Evolutionary conservation across 2,888 invertebrate genomes (phyloP), one percentile per base, ranked within the genome.

Genomic region (Lymantria monacha): DNA sequence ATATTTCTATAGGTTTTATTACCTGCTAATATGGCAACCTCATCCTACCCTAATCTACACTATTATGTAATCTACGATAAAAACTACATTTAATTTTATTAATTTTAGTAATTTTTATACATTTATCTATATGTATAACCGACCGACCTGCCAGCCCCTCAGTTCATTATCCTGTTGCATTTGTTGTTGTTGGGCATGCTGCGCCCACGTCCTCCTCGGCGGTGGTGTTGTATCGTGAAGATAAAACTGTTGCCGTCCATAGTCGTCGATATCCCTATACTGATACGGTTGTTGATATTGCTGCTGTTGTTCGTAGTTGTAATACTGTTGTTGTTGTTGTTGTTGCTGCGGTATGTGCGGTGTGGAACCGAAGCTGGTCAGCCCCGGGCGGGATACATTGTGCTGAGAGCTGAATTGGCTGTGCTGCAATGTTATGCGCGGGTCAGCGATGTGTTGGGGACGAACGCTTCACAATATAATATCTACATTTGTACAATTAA

Each of bases 131-230:
- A 22, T 22, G 5, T 22, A 3, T 22, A 33, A 55, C 53, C 22
- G 51, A 57, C 76, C 67, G 53, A 89, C 89, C 88, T 90, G 91
- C 91, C 91, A 90, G 52, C 85, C 88, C 51, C 85, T 63, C 47
- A 82, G 58, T 67, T 93, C 93, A 31, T 92, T 92, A 88, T 93
- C 93, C 9, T 94, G 94, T 30, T 93, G 93, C 43, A 92, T 92
- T 41, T 90, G 93, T 7, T 53, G 64, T 22, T 59, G 61, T 42
- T 62, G 66, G 41, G 87, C 87, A 57, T 93, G 93, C 70, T 93
- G 93, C 37, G 94, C 94, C 95, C 95, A 95, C 1, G 95, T 95
- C 66, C 95, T 86, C 9, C 95, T 83, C 76, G 93, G 94, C 48
- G 93, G 92, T 51, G 88, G 93, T 61, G 83, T 57, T 85, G 85